These are phyloP conservation scores for Leptoteleia sp. DNA, from an alignment of 1,140 invertebrate species.

Conservation along the genomic window DNA sequence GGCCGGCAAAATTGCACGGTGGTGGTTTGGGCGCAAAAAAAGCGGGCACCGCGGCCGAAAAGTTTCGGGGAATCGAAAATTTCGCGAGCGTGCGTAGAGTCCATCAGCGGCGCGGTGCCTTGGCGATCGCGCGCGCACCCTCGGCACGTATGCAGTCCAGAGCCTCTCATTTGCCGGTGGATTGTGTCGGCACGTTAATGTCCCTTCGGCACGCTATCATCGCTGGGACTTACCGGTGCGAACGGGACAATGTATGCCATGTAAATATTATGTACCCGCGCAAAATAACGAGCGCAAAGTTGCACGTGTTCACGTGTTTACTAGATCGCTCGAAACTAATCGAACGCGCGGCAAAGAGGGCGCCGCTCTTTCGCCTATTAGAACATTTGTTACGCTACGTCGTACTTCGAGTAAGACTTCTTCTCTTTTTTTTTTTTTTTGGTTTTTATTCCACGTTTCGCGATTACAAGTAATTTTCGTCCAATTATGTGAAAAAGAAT, in stretches of 20 bases:
- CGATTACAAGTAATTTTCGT: too few relatives aligned
- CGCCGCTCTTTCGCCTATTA: background rate
- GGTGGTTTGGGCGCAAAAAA: conserved; percentile 58
- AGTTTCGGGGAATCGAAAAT: conserved; percentile 78
- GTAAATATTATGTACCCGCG: conserved; percentile 55
- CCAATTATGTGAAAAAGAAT: too few relatives aligned
- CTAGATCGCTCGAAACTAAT: conserved; percentile 33
- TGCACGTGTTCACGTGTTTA: conserved; percentile 48
- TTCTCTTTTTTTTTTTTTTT: too few relatives aligned
- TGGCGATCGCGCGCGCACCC: conserved; percentile 69
- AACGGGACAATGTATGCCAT: conserved; percentile 74
- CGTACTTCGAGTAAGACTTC: too few relatives aligned
- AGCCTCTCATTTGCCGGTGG: conserved; percentile 78
- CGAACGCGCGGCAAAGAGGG: conserved; percentile 1
- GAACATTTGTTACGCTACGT: background rate
- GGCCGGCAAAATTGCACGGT: too few relatives aligned
- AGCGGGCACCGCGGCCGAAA: conserved; percentile 68
- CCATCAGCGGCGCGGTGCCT: conserved; percentile 72
- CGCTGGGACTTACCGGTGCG: conserved; percentile 73
- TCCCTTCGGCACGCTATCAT: conserved; percentile 76
- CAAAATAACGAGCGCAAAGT: conserved; percentile 49
- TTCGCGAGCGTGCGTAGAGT: conserved; percentile 78
- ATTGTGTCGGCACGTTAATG: conserved; percentile 79
- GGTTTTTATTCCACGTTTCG: too few relatives aligned
- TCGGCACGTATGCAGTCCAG: conserved; percentile 71